These are phyloP conservation scores for Tupiocoris notatus DNA, from an alignment of 2,888 invertebrate species.

Conservation along the genomic window DNA sequence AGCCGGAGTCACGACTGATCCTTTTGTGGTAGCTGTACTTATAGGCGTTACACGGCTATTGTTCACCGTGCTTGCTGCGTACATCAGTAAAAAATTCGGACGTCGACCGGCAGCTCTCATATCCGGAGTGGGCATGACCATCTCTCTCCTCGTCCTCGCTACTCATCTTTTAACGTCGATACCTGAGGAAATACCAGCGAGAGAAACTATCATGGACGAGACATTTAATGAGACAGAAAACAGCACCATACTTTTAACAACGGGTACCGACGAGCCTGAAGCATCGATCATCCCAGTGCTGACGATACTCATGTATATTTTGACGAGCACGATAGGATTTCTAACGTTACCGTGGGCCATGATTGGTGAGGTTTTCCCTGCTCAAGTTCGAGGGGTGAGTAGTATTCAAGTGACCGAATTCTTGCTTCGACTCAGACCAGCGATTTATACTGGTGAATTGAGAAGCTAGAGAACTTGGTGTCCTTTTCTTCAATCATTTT, in stretches of 20 bases:
- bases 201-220: not conserved
- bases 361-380: slow-evolving; percentile 60
- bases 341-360: slow-evolving; percentile 61
- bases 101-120: slow-evolving; percentile 50
- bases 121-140: slow-evolving; percentile 61
- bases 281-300: slow-evolving; percentile 48
- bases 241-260: slow-evolving; percentile 7
- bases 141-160: slow-evolving; percentile 55
- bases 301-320: slow-evolving; percentile 48
- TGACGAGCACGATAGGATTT: slow-evolving; percentile 59
- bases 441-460: no score
- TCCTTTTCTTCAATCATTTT: no score
- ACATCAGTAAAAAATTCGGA: slow-evolving; percentile 48
- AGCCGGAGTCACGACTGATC: slow-evolving; percentile 49
- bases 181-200: not conserved
- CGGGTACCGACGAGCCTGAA: slow-evolving; percentile 23
- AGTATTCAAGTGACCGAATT: no score
- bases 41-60: slow-evolving; percentile 49
- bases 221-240: slow-evolving; percentile 46
- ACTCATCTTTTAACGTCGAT: slow-evolving; percentile 13
- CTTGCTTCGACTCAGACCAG: no score
- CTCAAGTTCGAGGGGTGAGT: slow-evolving; percentile 56
- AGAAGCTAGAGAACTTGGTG: no score
- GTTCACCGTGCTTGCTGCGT: slow-evolving; percentile 48
- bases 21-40: slow-evolving; percentile 49